Base-by-base conservation (phyloP, 2,797 vertebrate genomes). In the Loriculus beryllinus region DNA sequence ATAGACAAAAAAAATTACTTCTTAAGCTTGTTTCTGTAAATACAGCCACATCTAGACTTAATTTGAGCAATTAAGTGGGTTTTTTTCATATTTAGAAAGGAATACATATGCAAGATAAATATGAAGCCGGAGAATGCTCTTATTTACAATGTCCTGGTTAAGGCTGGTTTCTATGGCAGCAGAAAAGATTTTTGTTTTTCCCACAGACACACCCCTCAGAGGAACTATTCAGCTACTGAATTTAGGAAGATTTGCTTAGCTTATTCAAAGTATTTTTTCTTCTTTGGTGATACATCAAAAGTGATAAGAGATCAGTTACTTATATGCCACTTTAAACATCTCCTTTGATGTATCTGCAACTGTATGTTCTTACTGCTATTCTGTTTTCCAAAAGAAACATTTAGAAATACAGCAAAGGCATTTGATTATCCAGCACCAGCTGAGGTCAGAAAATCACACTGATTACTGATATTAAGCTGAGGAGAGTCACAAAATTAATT, bases 161-260 rank as follows among this genome's bases (percentile, higher is more conserved):
- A 95, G 52, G 39, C 71, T 81, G 42, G 96, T 97, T 97, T 97
- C 96, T 94, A 96, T 85, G 74, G 92, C 78, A 98, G 95, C 93
- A 94, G 67, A 47, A 96, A 96, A 81, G 54, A 78, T 40, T 4
- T 51, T 28, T 67, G 8, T 14, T 69, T 75, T 67, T 75, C 23
- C 14, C 48, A 69, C 65, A 67, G 12, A 67, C 14, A 21, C 35
- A 8, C 39, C 28, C 43, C 71, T 28, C 69, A 85, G 79, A 97
- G 20, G 60, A 95, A 68, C 40, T 95, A 67, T 62, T 95, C 84
- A 94, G 43, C 59, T 96, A 59, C 8, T 92, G 76, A 94, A 97
- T 82, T 93, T 81, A 93, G 56, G 72, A 96, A 96, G 79, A 96
- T 74, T 91, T 57, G 42, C 71, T 95, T 90, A 90, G 13, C 48